Conservation (phyloP, 2,888 invertebrate species). For the Hemistola chrysoprasaria region DNA sequence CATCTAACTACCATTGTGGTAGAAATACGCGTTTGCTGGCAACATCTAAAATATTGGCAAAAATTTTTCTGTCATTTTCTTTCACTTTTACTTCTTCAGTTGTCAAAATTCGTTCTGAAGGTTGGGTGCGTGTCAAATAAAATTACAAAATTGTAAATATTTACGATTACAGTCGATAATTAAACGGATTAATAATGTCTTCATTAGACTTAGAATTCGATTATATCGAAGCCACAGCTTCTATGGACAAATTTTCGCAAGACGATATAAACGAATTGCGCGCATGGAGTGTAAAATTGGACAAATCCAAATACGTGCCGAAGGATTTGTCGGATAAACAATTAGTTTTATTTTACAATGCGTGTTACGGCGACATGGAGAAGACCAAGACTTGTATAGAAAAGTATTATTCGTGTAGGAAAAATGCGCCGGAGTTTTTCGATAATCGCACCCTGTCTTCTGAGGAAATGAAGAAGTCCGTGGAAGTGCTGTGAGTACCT, state of each 20-base stretch:
- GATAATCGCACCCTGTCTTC: slow-evolving; percentile 78
- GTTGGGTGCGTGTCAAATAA: slow-evolving; percentile 39
- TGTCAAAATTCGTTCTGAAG: slow-evolving; percentile 50
- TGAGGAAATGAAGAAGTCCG: slow-evolving; percentile 67
- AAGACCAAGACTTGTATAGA: slow-evolving; percentile 84
- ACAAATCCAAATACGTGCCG: slow-evolving; percentile 74
- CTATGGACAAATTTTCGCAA: slow-evolving; percentile 76
- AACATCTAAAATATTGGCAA: slow-evolving; percentile 22
- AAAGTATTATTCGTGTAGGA: slow-evolving; percentile 82
- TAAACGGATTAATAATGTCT: slow-evolving; percentile 50
- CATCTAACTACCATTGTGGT: slow-evolving; percentile 19
- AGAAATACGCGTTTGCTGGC: slow-evolving; percentile 26
- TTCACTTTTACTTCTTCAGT: slow-evolving; percentile 48
- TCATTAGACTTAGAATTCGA: slow-evolving; percentile 70
- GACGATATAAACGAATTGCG: slow-evolving; percentile 68
- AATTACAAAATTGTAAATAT: slow-evolving; percentile 40
- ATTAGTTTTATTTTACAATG: slow-evolving; percentile 84
- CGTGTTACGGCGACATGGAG: slow-evolving; percentile 83
- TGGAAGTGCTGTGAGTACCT: slow-evolving; percentile 79
- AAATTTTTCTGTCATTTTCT: slow-evolving; percentile 9
- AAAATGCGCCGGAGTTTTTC: slow-evolving; percentile 84
- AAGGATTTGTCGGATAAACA: slow-evolving; percentile 82
- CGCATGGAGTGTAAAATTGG: slow-evolving; percentile 72
- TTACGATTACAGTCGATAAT: slow-evolving; percentile 45
- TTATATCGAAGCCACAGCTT: slow-evolving; percentile 61